Base-by-base conservation (phyloP, 2,113 vertebrate species). In the Synchiropus splendidus region DNA sequence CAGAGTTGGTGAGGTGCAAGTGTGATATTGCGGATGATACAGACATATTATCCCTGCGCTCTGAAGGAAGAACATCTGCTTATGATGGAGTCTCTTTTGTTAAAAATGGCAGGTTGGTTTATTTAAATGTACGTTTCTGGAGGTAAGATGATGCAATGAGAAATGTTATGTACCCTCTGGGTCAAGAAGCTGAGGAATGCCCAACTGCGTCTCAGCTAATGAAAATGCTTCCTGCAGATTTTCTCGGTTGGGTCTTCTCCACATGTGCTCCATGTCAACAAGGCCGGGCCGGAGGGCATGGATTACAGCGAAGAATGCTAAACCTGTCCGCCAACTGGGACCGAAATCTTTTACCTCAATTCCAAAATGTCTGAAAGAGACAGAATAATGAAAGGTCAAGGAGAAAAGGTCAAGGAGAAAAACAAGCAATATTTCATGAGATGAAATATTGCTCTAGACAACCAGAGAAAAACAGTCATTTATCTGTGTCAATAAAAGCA, bases 261-360 rank as follows among this genome's bases (percentile, higher is more conserved):
- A 89, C 14, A 91, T 76, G 31, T 53, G 88, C 12, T 97, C 89
- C 79, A 98, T 84, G 72, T 98, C 88, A 17, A 96, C 91, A 15
- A 98, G 78, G 52, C 92, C 86, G 1, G 95, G 95, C 3, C 86
- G 89, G 48, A 99, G 90, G 10, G 91, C 85, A 27, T 90, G 87
- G 76, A 99, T 93, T 32, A 98, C 54, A 0, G 90, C 92, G 50
- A 95, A 90, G 77, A 99, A 98, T 15, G 92, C 94, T 43, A 91
- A 55, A 12, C 95, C 95, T 6, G 79, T 92, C 34, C 92, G 90
- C 95, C 95, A 99, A 10, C 94, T 97, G 35, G 82, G 75, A 12
- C 95, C 95, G 41, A 99, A 98, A 73, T 99, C 94, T 61, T 89
- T 96, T 31, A 99, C 88, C 60, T 98, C 90, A 41, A 95, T 81